phyloP scores from a whole-genome alignment of 2,888 invertebrate species.

The Amphipoea lucens region DNA sequence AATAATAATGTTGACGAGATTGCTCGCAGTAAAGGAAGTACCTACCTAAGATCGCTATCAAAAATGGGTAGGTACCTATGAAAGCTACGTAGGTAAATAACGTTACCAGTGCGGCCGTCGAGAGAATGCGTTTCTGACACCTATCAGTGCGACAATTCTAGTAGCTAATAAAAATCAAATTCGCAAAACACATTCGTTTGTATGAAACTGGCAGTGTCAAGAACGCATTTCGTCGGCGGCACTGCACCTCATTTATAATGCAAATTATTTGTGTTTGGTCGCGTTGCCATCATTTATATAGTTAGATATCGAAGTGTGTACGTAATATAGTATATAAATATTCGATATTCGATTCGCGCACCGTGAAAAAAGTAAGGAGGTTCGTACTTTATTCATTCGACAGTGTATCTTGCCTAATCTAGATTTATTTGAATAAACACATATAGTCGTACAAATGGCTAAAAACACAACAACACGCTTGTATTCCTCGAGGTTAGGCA shows the following conservation, averaged over 20 bases:
- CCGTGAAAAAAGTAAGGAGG: not conserved
- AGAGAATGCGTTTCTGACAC: no score
- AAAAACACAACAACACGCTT: not conserved
- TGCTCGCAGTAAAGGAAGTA: slow-evolving; percentile 5
- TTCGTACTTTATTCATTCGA: not conserved
- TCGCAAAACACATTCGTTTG: no score
- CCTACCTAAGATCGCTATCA: not conserved
- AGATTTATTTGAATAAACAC: not conserved
- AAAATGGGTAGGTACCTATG: not conserved
- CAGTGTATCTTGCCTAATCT: not conserved
- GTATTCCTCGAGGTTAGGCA: not conserved
- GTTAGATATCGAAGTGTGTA: no score
- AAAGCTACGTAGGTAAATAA: not conserved
- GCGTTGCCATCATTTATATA: no score
- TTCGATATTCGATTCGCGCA: slow-evolving; percentile 6
- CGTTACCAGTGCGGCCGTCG: not conserved
- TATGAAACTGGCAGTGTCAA: not conserved
- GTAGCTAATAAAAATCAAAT: no score
- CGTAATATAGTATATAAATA: no score
- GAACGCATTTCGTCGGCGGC: no score
- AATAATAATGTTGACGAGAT: not conserved
- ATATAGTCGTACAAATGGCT: not conserved
- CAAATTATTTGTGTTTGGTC: no score
- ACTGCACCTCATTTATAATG: no score
- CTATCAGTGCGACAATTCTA: no score